A percentile compares a stretch with the other conserved stretches of the same genome.
These are phyloP conservation scores for Bubalus kerabau DNA, from an alignment of 2,113 vertebrate species.

Conservation along the genomic window DNA sequence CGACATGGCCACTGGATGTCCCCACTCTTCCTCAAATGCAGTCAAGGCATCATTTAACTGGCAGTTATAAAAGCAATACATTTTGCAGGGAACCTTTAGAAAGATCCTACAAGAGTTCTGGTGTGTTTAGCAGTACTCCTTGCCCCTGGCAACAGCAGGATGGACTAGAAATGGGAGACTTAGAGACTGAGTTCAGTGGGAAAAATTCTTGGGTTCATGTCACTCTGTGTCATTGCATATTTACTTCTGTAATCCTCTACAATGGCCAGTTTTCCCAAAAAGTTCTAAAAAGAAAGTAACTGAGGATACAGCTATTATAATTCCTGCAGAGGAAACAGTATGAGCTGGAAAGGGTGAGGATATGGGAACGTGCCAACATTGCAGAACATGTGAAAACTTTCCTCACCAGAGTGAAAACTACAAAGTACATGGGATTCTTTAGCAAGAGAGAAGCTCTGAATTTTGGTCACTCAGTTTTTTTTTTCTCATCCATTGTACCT, in stretches of 20 bases:
- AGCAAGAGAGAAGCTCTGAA: background rate
- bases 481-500: background rate
- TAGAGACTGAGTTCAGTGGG: background rate
- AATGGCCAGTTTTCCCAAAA: background rate
- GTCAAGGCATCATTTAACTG: background rate
- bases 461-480: background rate
- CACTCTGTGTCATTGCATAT: background rate
- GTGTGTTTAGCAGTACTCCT: background rate
- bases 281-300: background rate
- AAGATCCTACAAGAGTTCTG: background rate
- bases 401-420: background rate
- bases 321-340: background rate
- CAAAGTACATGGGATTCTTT: background rate
- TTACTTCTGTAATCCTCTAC: background rate
- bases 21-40: conserved; percentile 77
- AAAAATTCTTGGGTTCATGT: background rate
- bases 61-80: conserved; percentile 20
- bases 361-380: background rate
- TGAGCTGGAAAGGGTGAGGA: background rate
- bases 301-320: background rate
- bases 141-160: background rate
- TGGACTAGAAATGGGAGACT: background rate
- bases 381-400: background rate
- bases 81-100: background rate
- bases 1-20: conserved; percentile 81